phyloP scores from a whole-genome alignment of 2,888 invertebrate genomes.

The Drosophila phalerata region DNA sequence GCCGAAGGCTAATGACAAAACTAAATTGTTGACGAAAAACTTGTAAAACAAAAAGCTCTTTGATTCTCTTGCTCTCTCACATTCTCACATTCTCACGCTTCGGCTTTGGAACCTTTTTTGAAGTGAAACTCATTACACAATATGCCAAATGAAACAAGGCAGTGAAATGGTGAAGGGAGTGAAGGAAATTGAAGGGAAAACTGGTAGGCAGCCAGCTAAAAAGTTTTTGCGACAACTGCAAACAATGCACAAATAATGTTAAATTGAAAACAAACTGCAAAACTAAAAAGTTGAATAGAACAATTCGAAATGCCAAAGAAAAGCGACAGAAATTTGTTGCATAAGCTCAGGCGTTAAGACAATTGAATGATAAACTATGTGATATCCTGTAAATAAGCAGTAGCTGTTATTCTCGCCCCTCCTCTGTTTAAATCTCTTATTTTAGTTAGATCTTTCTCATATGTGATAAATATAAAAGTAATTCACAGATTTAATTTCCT shows the following conservation, averaged over 20 bases:
- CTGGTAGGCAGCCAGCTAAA: slow-evolving; percentile 6
- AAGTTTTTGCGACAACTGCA: slow-evolving; percentile 49
- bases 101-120: neutral
- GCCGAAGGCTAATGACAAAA: slow-evolving; percentile 47
- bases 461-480: too few species aligned
- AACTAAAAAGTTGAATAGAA: slow-evolving; percentile 17
- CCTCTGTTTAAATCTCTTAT: too few species aligned
- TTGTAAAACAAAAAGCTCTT: slow-evolving; percentile 6
- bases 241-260: slow-evolving; percentile 60
- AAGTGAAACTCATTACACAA: slow-evolving; percentile 47
- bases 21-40: slow-evolving; percentile 56
- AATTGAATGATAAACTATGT: neutral
- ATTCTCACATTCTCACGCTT: neutral
- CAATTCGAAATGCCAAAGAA: slow-evolving; percentile 16
- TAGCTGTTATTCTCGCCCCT: too few species aligned
- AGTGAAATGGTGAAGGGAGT: neutral
- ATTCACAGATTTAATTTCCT: too few species aligned
- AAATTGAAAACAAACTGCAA: slow-evolving; percentile 42
- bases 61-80: neutral
- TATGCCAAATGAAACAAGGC: slow-evolving; percentile 29
- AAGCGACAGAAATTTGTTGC: slow-evolving; percentile 6
- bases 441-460: too few species aligned
- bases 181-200: neutral
- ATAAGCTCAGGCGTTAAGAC: slow-evolving; percentile 1
- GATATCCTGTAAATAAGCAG: slow-evolving; percentile 10